Conservation (phyloP, 1,140 invertebrate species). For the Drosophila erecta region DNA sequence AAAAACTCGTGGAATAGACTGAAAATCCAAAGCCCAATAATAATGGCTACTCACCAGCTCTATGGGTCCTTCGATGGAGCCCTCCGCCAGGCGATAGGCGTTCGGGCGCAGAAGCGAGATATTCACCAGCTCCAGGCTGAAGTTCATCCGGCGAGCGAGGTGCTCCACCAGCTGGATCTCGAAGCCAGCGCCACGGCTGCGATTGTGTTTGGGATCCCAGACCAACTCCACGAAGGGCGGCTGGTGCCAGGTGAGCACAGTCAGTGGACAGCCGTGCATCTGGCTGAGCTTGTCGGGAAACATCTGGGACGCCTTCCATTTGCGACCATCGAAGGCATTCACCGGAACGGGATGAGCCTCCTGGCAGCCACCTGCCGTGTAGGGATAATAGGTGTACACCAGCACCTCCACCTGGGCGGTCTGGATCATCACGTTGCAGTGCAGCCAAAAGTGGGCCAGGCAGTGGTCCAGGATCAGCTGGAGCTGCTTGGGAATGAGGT, state of each 20-base stretch:
- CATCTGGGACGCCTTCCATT: slow-evolving; percentile 35
- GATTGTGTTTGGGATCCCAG: not conserved
- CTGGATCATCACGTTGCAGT: slow-evolving; percentile 78
- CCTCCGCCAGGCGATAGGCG: slow-evolving; percentile 43
- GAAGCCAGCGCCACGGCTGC: slow-evolving; percentile 39
- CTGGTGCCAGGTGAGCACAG: slow-evolving; percentile 57
- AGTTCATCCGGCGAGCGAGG: slow-evolving; percentile 53
- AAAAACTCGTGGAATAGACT: not conserved
- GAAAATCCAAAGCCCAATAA: not conserved
- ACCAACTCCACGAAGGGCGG: slow-evolving; percentile 61
- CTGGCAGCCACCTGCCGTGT: slow-evolving; percentile 40
- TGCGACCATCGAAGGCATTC: slow-evolving; percentile 60
- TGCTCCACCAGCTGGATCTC: slow-evolving; percentile 61
- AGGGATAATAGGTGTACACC: slow-evolving; percentile 73
- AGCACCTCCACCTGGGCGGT: slow-evolving; percentile 61
- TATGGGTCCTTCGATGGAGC: slow-evolving; percentile 32
- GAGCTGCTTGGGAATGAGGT: slow-evolving; percentile 23
- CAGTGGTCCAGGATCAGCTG: slow-evolving; percentile 64
- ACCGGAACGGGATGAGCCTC: slow-evolving; percentile 41
- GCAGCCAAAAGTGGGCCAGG: slow-evolving; percentile 62
- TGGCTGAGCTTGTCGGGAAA: slow-evolving; percentile 68
- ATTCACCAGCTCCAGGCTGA: slow-evolving; percentile 40
- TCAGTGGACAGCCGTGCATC: slow-evolving; percentile 60
- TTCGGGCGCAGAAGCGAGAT: slow-evolving; percentile 18
- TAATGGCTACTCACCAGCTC: slow-evolving; percentile 37